Percentiles rank a stretch among this genome's conserved stretches.
These are phyloP conservation scores for Knipowitschia caucasica DNA, from an alignment of 2,797 vertebrate species.

Conservation along the genomic window DNA sequence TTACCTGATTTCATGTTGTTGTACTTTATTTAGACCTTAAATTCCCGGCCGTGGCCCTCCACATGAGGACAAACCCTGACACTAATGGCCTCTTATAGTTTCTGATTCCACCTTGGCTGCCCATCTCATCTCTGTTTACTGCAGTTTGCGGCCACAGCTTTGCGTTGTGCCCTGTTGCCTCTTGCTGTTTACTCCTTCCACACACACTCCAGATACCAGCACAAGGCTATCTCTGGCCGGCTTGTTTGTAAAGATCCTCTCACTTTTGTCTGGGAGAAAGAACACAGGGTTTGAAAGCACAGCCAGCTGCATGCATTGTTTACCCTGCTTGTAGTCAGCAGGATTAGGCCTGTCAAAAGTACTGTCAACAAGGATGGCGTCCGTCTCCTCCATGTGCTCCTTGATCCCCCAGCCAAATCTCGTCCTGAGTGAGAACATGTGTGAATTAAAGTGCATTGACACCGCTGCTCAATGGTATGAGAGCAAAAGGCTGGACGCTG, in stretches of 20 bases:
- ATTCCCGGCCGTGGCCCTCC: background rate
- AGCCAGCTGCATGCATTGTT: constrained; percentile 70
- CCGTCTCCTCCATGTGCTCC: constrained; percentile 75
- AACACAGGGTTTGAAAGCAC: constrained; percentile 65
- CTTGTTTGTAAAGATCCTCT: constrained; percentile 70
- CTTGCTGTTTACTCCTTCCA: constrained; percentile 41
- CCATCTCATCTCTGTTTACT: constrained; percentile 35
- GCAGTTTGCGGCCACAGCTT: constrained; percentile 38
- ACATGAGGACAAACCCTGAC: background rate
- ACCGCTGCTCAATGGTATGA: constrained; percentile 56
- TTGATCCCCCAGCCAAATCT: constrained; percentile 71
- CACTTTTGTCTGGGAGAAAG: constrained; percentile 64
- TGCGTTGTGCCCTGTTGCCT: constrained; percentile 35
- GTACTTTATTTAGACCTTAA: too few species aligned
- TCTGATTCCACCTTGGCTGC: constrained; percentile 20
- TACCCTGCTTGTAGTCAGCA: constrained; percentile 70
- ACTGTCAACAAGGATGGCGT: constrained; percentile 81
- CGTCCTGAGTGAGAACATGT: constrained; percentile 75
- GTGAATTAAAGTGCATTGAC: constrained; percentile 66
- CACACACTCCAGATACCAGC: constrained; percentile 31
- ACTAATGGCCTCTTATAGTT: constrained; percentile 13
- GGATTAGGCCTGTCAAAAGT: constrained; percentile 81
- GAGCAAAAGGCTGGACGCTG: constrained; percentile 42
- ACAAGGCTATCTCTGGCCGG: constrained; percentile 43
- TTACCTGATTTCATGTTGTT: too few species aligned